phyloP scores from a whole-genome alignment of 2,113 vertebrate genomes.

The Eudorcas thomsonii region DNA sequence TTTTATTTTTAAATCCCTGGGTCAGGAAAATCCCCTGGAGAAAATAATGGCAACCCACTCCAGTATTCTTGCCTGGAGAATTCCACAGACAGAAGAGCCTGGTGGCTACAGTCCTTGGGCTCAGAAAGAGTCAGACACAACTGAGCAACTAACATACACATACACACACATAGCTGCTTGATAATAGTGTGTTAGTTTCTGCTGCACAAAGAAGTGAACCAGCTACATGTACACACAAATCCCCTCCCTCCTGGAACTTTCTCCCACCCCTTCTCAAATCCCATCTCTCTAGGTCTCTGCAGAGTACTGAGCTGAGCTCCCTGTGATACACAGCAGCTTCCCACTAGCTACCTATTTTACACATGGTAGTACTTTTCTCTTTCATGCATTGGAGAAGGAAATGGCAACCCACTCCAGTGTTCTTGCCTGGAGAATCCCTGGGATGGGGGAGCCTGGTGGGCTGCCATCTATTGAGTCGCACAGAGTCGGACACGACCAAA shows the following conservation, averaged over 20 bases:
- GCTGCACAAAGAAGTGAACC: not conserved
- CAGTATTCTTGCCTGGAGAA: not conserved
- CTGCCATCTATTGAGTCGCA: rapidly evolving
- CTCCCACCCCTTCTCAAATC: not conserved
- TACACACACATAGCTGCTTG: not conserved
- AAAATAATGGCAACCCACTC: not conserved
- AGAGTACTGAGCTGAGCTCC: not conserved
- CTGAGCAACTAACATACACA: not conserved
- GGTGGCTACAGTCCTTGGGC: not conserved
- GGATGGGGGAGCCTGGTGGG: no score
- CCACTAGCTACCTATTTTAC: not conserved
- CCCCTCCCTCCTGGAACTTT: not conserved
- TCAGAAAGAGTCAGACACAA: not conserved
- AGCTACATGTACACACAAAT: not conserved
- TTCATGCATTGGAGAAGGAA: no score
- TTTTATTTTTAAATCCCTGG: not conserved
- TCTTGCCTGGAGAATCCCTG: no score
- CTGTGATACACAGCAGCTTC: not conserved
- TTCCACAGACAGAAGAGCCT: not conserved
- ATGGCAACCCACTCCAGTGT: no score
- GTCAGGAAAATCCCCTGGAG: not conserved
- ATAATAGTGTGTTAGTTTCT: not conserved
- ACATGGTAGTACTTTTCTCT: not conserved
- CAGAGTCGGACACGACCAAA: no score
- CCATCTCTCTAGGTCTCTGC: not conserved